Evolutionary conservation across 2,888 invertebrate species (phyloP).

Genomic region (Dioctria rufipes): DNA sequence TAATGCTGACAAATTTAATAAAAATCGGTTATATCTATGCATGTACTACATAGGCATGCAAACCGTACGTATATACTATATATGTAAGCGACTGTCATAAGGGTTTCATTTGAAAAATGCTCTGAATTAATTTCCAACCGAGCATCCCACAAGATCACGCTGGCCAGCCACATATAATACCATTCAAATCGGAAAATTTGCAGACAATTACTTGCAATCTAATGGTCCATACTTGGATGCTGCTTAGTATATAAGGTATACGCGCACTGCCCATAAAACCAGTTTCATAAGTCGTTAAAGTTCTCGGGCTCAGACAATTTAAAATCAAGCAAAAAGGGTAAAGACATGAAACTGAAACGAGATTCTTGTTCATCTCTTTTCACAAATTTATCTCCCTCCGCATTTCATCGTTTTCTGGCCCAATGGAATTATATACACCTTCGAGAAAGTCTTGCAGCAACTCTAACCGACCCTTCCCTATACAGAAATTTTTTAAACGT

Average conservation of each 20-base stretch:
- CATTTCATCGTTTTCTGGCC: slow-evolving; percentile 53
- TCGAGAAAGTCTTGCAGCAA: slow-evolving; percentile 48
- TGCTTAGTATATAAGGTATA: slow-evolving; percentile 33
- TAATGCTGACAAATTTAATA: slow-evolving; percentile 25
- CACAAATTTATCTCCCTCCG: slow-evolving; percentile 48
- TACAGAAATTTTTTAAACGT: slow-evolving; percentile 52
- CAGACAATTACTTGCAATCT: slow-evolving; percentile 54
- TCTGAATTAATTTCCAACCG: slow-evolving; percentile 45
- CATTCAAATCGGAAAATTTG: slow-evolving; percentile 52
- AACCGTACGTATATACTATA: slow-evolving; percentile 13
- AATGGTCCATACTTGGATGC: slow-evolving; percentile 53
- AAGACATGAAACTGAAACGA: slow-evolving; percentile 56
- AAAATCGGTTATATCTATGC: slow-evolving; percentile 27
- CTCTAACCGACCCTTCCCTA: slow-evolving; percentile 48
- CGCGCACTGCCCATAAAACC: slow-evolving; percentile 51
- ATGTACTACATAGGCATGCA: not conserved
- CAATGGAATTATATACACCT: slow-evolving; percentile 51
- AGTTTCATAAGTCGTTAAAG: slow-evolving; percentile 55
- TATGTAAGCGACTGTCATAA: slow-evolving; percentile 13
- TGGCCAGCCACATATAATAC: slow-evolving; percentile 46
- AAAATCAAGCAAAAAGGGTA: slow-evolving; percentile 53
- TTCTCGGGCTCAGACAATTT: slow-evolving; percentile 51
- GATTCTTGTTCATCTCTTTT: slow-evolving; percentile 54
- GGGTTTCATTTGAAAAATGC: slow-evolving; percentile 43
- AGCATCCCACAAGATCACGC: slow-evolving; percentile 28